A percentile compares a stretch with the other conserved stretches of the same genome.
These are phyloP conservation scores for Tupaia tana DNA, from an alignment of 2,113 vertebrate genomes.

Conservation along the genomic window DNA sequence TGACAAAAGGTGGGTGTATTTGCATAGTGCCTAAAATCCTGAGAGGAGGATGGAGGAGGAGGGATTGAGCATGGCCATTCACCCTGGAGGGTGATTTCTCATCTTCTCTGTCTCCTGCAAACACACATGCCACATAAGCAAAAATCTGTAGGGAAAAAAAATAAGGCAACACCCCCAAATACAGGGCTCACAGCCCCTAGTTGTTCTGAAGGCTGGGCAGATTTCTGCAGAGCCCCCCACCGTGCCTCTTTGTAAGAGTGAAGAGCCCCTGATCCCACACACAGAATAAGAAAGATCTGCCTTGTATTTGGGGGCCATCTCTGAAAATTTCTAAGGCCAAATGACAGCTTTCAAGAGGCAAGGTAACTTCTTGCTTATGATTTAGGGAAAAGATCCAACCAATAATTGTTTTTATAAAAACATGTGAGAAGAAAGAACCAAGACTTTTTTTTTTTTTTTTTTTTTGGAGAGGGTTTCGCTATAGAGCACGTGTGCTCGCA, in stretches of 20 bases:
- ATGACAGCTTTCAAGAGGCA: neutral
- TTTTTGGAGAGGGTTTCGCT: too few species aligned
- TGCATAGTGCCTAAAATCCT: too few species aligned
- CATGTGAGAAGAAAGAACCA: too few species aligned
- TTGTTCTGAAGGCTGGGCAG: neutral
- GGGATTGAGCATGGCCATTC: too few species aligned
- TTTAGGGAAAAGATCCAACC: slow-evolving; percentile 1
- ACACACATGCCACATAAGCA: too few species aligned
- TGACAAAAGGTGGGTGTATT: too few species aligned
- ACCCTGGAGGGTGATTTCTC: too few species aligned
- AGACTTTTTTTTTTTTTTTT: too few species aligned
- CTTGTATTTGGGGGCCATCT: neutral
- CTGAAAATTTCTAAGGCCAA: neutral
- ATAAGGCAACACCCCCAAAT: neutral
- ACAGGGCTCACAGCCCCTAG: neutral
- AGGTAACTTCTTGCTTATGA: neutral
- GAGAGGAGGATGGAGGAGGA: too few species aligned
- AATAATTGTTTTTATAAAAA: neutral
- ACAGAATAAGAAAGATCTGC: neutral
- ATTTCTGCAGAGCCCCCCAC: neutral
- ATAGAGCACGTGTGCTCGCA: too few species aligned
- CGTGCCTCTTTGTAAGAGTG: neutral
- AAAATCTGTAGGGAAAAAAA: too few species aligned
- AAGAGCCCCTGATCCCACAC: neutral
- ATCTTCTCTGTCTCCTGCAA: too few species aligned